phyloP scores from a whole-genome alignment of 2,113 vertebrate genomes.

The Actenoides lindsayi region DNA sequence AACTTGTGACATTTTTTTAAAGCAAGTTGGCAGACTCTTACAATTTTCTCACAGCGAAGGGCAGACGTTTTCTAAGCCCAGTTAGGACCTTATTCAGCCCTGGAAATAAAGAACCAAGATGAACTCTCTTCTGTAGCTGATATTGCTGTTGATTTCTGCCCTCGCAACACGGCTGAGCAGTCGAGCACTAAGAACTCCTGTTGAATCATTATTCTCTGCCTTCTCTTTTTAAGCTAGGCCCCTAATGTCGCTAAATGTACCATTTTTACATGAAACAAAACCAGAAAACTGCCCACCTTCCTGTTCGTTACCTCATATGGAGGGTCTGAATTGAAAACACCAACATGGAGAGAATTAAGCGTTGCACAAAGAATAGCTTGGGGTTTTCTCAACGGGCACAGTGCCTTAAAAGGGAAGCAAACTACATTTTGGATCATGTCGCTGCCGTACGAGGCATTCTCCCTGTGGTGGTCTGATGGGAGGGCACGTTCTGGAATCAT shows the following conservation, averaged over 20 bases:
- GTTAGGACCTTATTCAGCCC: not conserved
- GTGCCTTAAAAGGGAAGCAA: not conserved
- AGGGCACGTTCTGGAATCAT: slow-evolving; percentile 11
- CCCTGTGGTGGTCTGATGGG: slow-evolving; percentile 54
- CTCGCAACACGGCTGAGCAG: not conserved
- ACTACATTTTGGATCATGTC: not conserved
- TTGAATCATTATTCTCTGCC: not conserved
- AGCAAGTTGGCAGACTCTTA: not conserved
- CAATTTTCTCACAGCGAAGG: not conserved
- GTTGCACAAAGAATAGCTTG: not conserved
- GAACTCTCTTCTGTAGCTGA: not conserved
- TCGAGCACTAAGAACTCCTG: not conserved
- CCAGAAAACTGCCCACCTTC: slow-evolving; percentile 19
- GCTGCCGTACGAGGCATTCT: not conserved
- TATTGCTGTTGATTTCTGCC: slow-evolving; percentile 22
- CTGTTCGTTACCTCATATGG: not conserved
- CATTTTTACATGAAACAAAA: slow-evolving; percentile 26
- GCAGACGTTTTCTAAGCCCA: not conserved
- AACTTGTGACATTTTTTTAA: not conserved
- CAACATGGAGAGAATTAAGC: not conserved
- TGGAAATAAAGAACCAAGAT: slow-evolving; percentile 20
- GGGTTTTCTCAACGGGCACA: accelerated
- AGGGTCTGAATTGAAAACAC: slow-evolving; percentile 37
- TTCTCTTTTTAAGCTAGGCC: not conserved
- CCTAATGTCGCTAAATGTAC: not conserved